Evolutionary conservation across 2,113 vertebrate species (phyloP).

Genomic region (Pseudopodoces humilis): DNA sequence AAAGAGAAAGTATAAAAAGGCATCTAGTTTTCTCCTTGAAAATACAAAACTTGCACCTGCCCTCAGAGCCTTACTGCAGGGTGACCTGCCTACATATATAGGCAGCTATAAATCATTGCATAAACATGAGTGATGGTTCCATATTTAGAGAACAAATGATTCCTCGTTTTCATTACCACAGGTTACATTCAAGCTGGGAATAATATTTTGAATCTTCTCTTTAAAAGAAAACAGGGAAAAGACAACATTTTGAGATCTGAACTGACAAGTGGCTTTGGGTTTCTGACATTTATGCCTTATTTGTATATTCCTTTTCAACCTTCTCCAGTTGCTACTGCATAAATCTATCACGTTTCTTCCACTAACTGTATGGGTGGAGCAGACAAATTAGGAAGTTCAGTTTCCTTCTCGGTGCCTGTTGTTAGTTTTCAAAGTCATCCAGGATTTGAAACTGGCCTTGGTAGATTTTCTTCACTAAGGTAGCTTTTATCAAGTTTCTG

Average conservation of each 20-base stretch:
- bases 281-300: constrained; percentile 15
- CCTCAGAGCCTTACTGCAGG: not conserved
- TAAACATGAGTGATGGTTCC: not conserved
- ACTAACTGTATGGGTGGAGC: not conserved
- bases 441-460: not conserved
- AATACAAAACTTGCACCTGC: not conserved
- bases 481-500: not conserved
- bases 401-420: not conserved
- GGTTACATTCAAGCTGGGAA: not conserved
- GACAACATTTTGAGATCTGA: constrained; percentile 30
- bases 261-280: not conserved
- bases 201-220: constrained; percentile 24
- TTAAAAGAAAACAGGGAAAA: not conserved
- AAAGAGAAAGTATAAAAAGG: not conserved
- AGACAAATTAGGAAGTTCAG: not conserved
- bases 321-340: constrained; percentile 14
- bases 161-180: constrained; percentile 38
- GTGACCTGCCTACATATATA: not conserved
- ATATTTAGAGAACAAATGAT: not conserved
- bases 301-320: constrained; percentile 7
- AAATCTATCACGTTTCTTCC: not conserved
- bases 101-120: not conserved
- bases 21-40: not conserved
- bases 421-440: not conserved
- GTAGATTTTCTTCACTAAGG: not conserved